Evolutionary conservation across 2,797 vertebrate species (phyloP).

Genomic region (Rhinophrynus dorsalis): DNA sequence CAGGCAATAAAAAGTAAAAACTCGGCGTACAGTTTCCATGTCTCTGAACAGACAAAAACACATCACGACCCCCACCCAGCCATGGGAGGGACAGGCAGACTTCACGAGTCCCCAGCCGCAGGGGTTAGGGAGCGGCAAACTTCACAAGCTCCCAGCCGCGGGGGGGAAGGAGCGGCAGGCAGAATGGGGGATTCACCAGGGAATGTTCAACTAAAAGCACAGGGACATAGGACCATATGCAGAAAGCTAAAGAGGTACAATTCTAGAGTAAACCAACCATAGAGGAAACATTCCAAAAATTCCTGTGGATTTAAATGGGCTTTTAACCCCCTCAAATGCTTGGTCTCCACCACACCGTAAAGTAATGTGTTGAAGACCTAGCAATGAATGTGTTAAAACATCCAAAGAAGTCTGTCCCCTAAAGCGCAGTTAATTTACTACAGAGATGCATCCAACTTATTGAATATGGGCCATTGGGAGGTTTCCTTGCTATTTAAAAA

Average conservation of each 20-base stretch:
- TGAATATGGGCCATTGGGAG: too few species aligned
- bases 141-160: slow-evolving; percentile 41
- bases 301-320: too few species aligned
- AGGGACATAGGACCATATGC: slow-evolving; percentile 23
- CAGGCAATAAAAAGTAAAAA: slow-evolving; percentile 72
- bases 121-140: slow-evolving; percentile 42
- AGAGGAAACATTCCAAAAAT: too few species aligned
- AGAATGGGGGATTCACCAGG: slow-evolving; percentile 5
- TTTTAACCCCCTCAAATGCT: too few species aligned
- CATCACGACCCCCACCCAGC: slow-evolving; percentile 49
- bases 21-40: slow-evolving; percentile 67
- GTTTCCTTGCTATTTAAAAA: slow-evolving; percentile 19
- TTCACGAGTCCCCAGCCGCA: slow-evolving; percentile 13
- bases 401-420: too few species aligned
- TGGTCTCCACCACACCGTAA: too few species aligned
- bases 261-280: too few species aligned
- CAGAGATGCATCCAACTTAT: too few species aligned
- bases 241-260: too few species aligned
- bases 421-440: too few species aligned
- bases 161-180: slow-evolving; percentile 22
- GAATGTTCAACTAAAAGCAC: slow-evolving; percentile 40
- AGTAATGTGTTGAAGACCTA: too few species aligned
- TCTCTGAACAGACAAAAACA: slow-evolving; percentile 62
- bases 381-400: too few species aligned
- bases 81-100: slow-evolving; percentile 53